phyloP scores from a whole-genome alignment of 2,888 invertebrate genomes.

The Lagria hirta region DNA sequence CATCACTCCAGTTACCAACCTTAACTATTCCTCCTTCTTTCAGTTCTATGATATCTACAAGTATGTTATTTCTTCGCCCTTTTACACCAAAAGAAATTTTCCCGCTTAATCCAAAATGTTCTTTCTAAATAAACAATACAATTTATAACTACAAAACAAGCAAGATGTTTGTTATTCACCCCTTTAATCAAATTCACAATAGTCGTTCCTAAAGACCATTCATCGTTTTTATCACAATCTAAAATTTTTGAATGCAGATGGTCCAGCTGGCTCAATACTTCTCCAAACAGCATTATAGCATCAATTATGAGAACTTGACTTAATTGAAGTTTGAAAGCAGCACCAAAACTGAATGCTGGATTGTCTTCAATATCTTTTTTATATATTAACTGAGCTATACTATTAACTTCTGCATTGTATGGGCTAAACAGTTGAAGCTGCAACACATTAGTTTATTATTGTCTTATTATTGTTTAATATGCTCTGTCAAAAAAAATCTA shows the following conservation, averaged over 20 bases:
- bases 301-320: slow-evolving; percentile 83
- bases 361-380: slow-evolving; percentile 1
- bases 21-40: slow-evolving; percentile 49
- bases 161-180: slow-evolving; percentile 52
- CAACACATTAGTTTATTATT: too few species aligned
- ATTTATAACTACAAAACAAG: too few species aligned
- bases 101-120: slow-evolving; percentile 50
- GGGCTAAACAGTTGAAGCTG: slow-evolving; percentile 65
- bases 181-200: slow-evolving; percentile 81
- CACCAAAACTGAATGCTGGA: slow-evolving; percentile 6
- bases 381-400: slow-evolving; percentile 20
- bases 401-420: slow-evolving; percentile 53
- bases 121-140: too few species aligned
- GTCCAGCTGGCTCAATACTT: slow-evolving; percentile 68
- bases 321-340: slow-evolving; percentile 46
- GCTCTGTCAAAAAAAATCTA: too few species aligned
- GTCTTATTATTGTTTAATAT: too few species aligned
- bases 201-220: slow-evolving; percentile 81
- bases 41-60: slow-evolving; percentile 51
- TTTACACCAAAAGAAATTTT: slow-evolving; percentile 50
- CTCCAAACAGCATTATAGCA: slow-evolving; percentile 76
- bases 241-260: slow-evolving; percentile 54
- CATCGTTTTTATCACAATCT: slow-evolving; percentile 61
- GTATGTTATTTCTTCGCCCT: slow-evolving; percentile 51
- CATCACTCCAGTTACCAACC: slow-evolving; percentile 49